Percentiles rank a stretch among this genome's conserved stretches.
Evolutionary conservation across 2,888 invertebrate species (phyloP).

Genomic region (Holacanthella duospinosa): DNA sequence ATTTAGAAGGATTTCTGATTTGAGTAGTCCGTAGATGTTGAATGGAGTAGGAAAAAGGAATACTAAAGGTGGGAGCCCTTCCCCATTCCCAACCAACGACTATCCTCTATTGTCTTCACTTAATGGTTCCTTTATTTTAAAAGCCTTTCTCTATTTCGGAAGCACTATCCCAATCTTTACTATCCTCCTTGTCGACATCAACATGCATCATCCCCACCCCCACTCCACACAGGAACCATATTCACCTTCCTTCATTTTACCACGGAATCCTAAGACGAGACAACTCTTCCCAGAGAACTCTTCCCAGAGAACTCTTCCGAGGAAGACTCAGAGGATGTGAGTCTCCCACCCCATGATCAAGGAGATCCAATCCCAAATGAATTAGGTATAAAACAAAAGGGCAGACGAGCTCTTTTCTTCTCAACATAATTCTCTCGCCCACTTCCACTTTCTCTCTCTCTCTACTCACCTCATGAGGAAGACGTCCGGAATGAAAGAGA

Average conservation of each 20-base stretch:
- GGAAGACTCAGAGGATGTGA: too few species aligned
- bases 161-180: slow-evolving; percentile 34
- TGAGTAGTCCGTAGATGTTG: background rate
- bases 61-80: too few species aligned
- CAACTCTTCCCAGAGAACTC: background rate
- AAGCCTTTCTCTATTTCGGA: slow-evolving; percentile 39
- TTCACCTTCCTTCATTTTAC: background rate
- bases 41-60: background rate
- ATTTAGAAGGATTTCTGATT: slow-evolving; percentile 37
- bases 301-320: too few species aligned
- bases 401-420: background rate
- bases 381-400: background rate
- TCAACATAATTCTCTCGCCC: background rate
- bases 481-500: slow-evolving; percentile 4
- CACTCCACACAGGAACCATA: slow-evolving; percentile 4
- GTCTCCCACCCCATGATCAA: background rate
- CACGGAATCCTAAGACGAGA: background rate
- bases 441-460: background rate
- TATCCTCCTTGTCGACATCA: slow-evolving; percentile 13
- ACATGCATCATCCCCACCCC: slow-evolving; percentile 9
- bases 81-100: too few species aligned
- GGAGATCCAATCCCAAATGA: background rate
- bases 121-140: slow-evolving; percentile 38
- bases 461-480: background rate
- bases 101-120: slow-evolving; percentile 11